These are phyloP conservation scores for Oenanthe melanoleuca DNA, from an alignment of 2,113 vertebrate genomes.

Conservation along the genomic window DNA sequence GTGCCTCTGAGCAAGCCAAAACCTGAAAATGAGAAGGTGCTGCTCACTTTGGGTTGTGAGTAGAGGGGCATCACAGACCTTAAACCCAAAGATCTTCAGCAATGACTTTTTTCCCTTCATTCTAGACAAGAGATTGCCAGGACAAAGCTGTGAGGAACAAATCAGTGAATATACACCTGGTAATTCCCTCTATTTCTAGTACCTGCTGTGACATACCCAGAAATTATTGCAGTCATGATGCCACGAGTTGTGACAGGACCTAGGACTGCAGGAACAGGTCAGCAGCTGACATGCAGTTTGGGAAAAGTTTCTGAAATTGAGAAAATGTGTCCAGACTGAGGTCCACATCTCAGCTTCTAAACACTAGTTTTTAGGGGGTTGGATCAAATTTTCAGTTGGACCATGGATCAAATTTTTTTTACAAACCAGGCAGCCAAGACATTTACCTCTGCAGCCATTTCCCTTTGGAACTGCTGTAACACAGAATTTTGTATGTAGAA, in stretches of 20 bases:
- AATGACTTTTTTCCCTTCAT: neutral
- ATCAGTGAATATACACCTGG: neutral
- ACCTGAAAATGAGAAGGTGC: neutral
- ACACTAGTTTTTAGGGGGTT: neutral
- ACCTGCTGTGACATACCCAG: neutral
- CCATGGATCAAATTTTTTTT: neutral
- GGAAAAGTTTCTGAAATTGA: neutral
- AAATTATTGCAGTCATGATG: neutral
- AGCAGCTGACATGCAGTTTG: neutral
- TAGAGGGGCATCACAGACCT: neutral
- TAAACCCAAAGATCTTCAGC: neutral
- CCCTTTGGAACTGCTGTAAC: neutral
- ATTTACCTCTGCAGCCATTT: neutral
- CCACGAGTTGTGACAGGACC: neutral
- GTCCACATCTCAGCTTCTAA: neutral
- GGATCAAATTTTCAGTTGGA: neutral
- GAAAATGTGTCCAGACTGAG: neutral
- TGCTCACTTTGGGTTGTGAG: neutral
- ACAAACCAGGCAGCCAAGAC: neutral
- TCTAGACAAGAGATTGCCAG: neutral
- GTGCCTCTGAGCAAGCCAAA: constrained; percentile 7
- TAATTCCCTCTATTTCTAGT: neutral
- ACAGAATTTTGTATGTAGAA: neutral
- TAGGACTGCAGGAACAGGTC: neutral
- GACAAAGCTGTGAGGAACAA: neutral